Evolutionary conservation across 2,888 invertebrate genomes (phyloP).

Genomic region (Dicyrtomina minuta): DNA sequence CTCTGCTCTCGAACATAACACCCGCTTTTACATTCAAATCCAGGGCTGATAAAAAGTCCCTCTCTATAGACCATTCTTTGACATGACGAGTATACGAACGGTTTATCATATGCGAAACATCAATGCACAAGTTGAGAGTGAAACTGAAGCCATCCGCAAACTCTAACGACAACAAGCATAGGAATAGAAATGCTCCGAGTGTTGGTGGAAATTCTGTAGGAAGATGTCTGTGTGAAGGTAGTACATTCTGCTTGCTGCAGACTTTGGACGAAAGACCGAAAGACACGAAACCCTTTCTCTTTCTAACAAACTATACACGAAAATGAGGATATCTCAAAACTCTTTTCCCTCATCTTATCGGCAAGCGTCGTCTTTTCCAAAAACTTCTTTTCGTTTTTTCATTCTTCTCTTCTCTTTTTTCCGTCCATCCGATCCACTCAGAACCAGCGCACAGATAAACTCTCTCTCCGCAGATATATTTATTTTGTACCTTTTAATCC

Average conservation of each 20-base stretch:
- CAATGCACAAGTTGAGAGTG: too few species aligned
- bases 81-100: conserved; percentile 4
- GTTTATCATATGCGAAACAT: too few species aligned
- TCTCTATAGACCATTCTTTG: conserved; percentile 28
- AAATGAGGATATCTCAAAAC: conserved; percentile 25
- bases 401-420: conserved; percentile 10
- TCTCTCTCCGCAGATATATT: conserved; percentile 12
- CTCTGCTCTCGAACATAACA: conserved; percentile 24
- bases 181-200: neutral
- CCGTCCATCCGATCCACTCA: conserved; percentile 25
- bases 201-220: neutral
- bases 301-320: conserved; percentile 16
- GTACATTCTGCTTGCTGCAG: too few species aligned
- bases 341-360: conserved; percentile 36
- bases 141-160: too few species aligned
- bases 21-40: conserved; percentile 33
- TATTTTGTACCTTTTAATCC: conserved; percentile 28
- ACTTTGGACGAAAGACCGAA: conserved; percentile 2
- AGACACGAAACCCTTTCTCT: conserved; percentile 33
- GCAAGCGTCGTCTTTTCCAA: conserved; percentile 15
- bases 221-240: too few species aligned
- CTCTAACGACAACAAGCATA: too few species aligned
- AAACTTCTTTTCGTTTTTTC: conserved; percentile 24
- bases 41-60: conserved; percentile 38
- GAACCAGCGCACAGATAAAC: conserved; percentile 25